Evolutionary conservation across 1,140 invertebrate genomes (phyloP).

Genomic region (Propsilocerus akamusi): DNA sequence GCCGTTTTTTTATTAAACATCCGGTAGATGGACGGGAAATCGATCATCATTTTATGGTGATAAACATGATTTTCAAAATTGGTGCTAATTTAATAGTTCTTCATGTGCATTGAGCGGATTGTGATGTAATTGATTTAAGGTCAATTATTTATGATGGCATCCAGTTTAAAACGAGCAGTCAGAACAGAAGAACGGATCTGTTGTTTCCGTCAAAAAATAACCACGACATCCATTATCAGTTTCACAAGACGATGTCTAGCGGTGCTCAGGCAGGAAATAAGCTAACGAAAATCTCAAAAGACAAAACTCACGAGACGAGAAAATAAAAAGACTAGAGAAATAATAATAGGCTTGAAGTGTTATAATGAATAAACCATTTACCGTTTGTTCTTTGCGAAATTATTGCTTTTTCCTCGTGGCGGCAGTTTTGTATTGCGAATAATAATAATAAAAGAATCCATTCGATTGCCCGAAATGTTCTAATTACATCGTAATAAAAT

Average conservation of each 20-base stretch:
- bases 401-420: no score
- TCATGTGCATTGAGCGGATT: no score
- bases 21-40: neutral
- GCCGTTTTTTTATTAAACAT: neutral
- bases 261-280: no score
- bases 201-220: neutral
- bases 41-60: neutral
- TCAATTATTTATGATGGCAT: no score
- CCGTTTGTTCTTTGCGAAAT: neutral
- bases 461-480: no score
- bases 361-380: neutral
- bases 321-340: neutral
- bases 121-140: no score
- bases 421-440: no score
- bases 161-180: no score
- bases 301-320: neutral
- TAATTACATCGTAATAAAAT: no score
- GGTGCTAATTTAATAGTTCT: conserved; percentile 1
- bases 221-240: neutral
- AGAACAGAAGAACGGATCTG: no score
- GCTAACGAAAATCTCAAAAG: neutral
- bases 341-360: neutral
- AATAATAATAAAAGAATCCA: no score
- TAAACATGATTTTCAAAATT: neutral
- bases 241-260: no score